Conservation (phyloP, 2,797 vertebrate genomes). For the Pseudochirops corinnae region DNA sequence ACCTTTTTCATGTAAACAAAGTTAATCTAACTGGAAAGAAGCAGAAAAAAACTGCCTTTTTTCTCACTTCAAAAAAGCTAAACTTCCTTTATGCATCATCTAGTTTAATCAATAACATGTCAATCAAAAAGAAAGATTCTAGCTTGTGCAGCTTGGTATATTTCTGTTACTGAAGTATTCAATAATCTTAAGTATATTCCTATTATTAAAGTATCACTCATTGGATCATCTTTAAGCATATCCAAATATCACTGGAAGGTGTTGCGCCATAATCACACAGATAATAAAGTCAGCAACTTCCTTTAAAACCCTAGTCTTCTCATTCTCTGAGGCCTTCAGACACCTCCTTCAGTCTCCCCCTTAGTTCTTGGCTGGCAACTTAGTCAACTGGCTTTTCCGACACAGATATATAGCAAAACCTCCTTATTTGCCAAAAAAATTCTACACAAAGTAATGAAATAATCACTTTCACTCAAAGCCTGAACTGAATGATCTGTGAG, state of each 20-base stretch:
- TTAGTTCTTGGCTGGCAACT: neutral
- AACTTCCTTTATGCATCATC: slow-evolving; percentile 14
- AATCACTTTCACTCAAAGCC: neutral
- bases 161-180: slow-evolving; percentile 47
- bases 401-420: neutral
- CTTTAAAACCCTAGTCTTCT: slow-evolving; percentile 36
- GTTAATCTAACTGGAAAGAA: slow-evolving; percentile 54
- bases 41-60: slow-evolving; percentile 39
- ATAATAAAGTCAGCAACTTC: slow-evolving; percentile 57
- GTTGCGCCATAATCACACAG: slow-evolving; percentile 20
- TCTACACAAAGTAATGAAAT: neutral
- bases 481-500: neutral
- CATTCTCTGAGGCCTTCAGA: neutral
- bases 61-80: slow-evolving; percentile 52
- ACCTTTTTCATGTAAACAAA: slow-evolving; percentile 47
- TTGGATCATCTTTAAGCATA: slow-evolving; percentile 47
- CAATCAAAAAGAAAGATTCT: slow-evolving; percentile 50
- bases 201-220: slow-evolving; percentile 35
- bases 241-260: slow-evolving; percentile 27
- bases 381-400: neutral
- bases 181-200: slow-evolving; percentile 7
- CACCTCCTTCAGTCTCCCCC: neutral
- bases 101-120: slow-evolving; percentile 42
- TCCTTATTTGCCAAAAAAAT: neutral
- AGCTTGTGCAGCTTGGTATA: slow-evolving; percentile 48